Base-by-base conservation (phyloP, 2,888 invertebrate genomes). In the Sesia bembeciformis region DNA sequence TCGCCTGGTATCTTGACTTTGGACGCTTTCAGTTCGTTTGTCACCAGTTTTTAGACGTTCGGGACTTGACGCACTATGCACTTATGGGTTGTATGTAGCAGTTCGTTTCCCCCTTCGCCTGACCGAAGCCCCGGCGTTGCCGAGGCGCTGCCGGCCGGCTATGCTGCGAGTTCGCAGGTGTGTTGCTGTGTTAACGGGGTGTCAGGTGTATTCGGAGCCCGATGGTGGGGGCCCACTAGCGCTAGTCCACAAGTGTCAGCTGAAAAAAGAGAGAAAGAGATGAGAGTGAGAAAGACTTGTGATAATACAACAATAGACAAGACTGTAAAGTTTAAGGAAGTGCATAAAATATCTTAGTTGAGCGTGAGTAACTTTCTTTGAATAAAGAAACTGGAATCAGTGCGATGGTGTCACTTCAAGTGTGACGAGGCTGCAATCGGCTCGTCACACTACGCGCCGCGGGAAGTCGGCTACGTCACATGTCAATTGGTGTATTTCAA, bases 171-270 rank as follows among this genome's bases (percentile, higher is more conserved):
- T 61, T 66, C 61, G 63, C 62, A 59, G 57, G 56, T 62, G 62
- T 61, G 62, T 63, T 64, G 62, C 56, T 56, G 64, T 74, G 91
- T 91, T 85, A 84, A 92, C 91, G 91, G 81, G 87, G 89, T 90
- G 91, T 92, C 92, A 91, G 84, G 90, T 80, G 80, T 85, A 75
- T 70, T 79, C 88, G 84, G 90, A 80, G 82, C 85, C 89, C 85
- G 86, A 82, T 80, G 81, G 77, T 74, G 76, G 82, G 81, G 80
- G 81, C 78, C 81, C 81, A 76, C 79, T 79, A 78, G 80, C 80
- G 84, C 78, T 82, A 82, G 78, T 84, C 87, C 83, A 84, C 85
- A 78, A 78, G 78, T 85, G 84, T 86, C 87, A 87, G 79, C 87
- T 88, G 74, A 4, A 59, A 59, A 5, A 0, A n/a, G 40, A 46